Base-by-base conservation (phyloP, 2,797 vertebrate genomes). In the Sylvia borin region DNA sequence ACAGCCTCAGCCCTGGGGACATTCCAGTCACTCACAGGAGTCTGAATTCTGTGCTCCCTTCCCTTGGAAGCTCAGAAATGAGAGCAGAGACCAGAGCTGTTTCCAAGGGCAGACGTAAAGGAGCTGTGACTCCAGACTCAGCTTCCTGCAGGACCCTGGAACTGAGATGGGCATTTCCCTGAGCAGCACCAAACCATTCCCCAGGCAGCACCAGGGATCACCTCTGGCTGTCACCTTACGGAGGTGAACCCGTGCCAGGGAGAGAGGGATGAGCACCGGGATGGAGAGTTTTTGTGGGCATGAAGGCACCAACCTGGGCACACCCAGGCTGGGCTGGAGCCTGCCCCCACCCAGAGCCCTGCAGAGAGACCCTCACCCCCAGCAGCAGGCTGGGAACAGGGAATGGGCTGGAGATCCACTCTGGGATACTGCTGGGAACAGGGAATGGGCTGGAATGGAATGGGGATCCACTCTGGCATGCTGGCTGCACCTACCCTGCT, bases 281-380 rank as follows among this genome's bases (percentile, higher is more conserved):
- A 18, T 13, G 36, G 9, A 22, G 25, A 13, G 2, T n/a, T 22
- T 36, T 16, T 26, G 1, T 8, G 0, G 0, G 57, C 45, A 9
- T 0, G 1, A 62, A 22, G 43, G 20, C 70, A 36, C 70, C 31
- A 32, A 9, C 1, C 0, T 3, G 11, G 55, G 54, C 29, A 54
- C 31, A 19, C 7, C 32, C 21, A 20, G 54, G 20, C 32, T 15
- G 20, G 53, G 31, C 32, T n/a, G 31, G 54, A 8, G 8, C 45
- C 53, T n/a, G 31, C 51, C 65, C 45, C 21, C 2, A 0, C 4
- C 22, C 45, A 47, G 45, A 47, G 45, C 45, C 45, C 45, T 24
- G 31, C 10, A 42, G 51, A 34, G 54, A 58, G 36, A 6, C 43
- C 53, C 10, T 9, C 3, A 9, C 22, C 0, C 4, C 1, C 13